Evolutionary conservation across 2,797 vertebrate species (phyloP).

Genomic region (Myripristis jacobus): DNA sequence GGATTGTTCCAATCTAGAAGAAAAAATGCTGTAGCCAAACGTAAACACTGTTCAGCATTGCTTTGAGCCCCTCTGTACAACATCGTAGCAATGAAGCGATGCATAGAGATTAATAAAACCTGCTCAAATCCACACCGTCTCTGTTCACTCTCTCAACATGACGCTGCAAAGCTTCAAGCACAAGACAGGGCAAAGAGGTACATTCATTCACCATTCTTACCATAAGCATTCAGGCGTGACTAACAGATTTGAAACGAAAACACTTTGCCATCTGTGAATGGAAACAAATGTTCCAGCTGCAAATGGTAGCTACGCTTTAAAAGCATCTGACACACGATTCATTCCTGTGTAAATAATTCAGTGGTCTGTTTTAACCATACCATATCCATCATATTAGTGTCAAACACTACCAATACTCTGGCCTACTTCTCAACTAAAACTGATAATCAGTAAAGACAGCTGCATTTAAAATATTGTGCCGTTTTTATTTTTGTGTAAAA

Average conservation of each 20-base stretch:
- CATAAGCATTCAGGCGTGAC: too few relatives aligned
- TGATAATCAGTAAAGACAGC: conserved; percentile 47
- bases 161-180: too few relatives aligned
- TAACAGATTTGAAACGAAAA: too few relatives aligned
- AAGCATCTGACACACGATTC: neutral
- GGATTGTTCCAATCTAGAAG: neutral
- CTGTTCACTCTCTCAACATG: neutral
- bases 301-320: too few relatives aligned
- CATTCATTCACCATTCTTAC: too few relatives aligned
- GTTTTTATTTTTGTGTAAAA: conserved; percentile 97
- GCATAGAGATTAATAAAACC: conserved; percentile 70
- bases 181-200: too few relatives aligned
- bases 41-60: conserved; percentile 17
- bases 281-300: neutral
- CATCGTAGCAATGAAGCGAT: conserved; percentile 36
- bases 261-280: too few relatives aligned
- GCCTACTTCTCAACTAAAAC: neutral
- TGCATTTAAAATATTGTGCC: conserved; percentile 93
- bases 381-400: neutral
- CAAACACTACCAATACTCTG: neutral
- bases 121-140: conserved; percentile 48
- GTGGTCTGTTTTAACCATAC: neutral
- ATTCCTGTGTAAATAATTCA: neutral
- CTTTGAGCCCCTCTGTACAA: conserved; percentile 41
- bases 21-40: conserved; percentile 1